Evolutionary conservation across 2,888 invertebrate species (phyloP).

Genomic region (Anaspis maculata): DNA sequence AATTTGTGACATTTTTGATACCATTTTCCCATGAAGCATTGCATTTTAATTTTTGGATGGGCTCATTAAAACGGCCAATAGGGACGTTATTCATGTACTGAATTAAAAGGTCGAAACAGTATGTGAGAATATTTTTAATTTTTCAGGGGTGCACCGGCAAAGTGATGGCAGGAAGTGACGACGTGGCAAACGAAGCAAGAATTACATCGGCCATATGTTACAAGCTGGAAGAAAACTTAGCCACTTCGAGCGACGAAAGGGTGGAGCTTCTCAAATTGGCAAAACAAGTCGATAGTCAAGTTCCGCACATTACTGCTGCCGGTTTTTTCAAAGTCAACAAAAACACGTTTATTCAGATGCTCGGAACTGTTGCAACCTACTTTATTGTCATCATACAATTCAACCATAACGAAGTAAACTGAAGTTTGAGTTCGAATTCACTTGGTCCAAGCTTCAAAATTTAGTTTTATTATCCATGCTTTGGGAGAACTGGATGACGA

Average conservation of each 20-base stretch:
- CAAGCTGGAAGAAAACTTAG: constrained; percentile 6
- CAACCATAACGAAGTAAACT: constrained; percentile 8
- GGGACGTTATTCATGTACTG: too few species aligned
- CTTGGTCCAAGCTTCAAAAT: too few species aligned
- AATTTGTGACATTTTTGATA: too few species aligned
- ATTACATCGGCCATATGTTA: constrained; percentile 7
- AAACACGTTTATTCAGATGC: constrained; percentile 9
- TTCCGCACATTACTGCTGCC: constrained; percentile 11
- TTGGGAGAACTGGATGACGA: too few species aligned
- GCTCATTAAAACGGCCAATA: too few species aligned
- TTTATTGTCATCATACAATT: too few species aligned
- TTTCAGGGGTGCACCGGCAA: not conserved
- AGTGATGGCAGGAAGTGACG: constrained; percentile 1
- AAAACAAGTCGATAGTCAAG: constrained; percentile 4
- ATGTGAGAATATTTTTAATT: not conserved
- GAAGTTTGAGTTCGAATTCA: too few species aligned
- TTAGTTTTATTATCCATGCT: not conserved
- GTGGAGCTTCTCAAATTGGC: constrained; percentile 8
- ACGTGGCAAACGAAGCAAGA: not conserved
- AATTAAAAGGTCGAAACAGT: not conserved
- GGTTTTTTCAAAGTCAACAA: constrained; percentile 16
- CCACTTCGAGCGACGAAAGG: constrained; percentile 2
- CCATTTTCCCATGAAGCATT: too few species aligned
- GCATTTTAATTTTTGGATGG: too few species aligned
- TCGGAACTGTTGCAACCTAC: constrained; percentile 13